Base-by-base conservation (phyloP, 2,888 invertebrate species). In the Leptothorax acervorum region DNA sequence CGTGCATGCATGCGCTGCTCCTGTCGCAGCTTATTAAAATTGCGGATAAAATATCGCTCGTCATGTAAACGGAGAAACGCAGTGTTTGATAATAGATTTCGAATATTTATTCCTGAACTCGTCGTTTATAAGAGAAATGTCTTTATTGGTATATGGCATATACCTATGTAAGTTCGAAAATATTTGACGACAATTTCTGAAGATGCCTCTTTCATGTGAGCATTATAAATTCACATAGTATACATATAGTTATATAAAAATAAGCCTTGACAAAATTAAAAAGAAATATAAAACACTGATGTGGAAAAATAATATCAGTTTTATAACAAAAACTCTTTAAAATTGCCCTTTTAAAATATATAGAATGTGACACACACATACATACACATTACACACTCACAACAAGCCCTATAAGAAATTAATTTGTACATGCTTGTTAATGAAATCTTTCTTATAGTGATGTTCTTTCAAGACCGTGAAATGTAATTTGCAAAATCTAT, bases 11-110 rank as follows among this genome's bases (percentile, higher is more conserved):
- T 63, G 42, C 55, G 70, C 57, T 60, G 83, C 79, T 76, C 60
- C 73, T 55, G 45, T 81, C 63, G 51, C 23, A 83, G 60, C 66
- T 78, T 35, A 23, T 45, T 70, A 42, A 55, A 66, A 78, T 45
- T 15, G 6, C 35, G 11, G 3, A 45, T n/a, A 31, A 55, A 6
- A 57, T 31, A 53, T 15, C n/a, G 31, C 8, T 39, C 35, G 35
- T 4, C 3, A 8, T 11, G 18, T 45, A 57, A 48, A 79, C 6
- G 23, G 1, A 28, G 9, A n/a, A n/a, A 11, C 4, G n/a, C 6
- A 45, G 9, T 12, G 12, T 57, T 68, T 55, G n/a, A 3, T 78
- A 42, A 66, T 68, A 39, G 5, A 55, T 18, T 28, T 55, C 3
- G 8, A 55, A 15, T 5, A 31, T 28, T 55, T 42, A 53, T 39